Base-by-base conservation (phyloP, 1,140 invertebrate species). In the Pseudomyrmex gracilis region DNA sequence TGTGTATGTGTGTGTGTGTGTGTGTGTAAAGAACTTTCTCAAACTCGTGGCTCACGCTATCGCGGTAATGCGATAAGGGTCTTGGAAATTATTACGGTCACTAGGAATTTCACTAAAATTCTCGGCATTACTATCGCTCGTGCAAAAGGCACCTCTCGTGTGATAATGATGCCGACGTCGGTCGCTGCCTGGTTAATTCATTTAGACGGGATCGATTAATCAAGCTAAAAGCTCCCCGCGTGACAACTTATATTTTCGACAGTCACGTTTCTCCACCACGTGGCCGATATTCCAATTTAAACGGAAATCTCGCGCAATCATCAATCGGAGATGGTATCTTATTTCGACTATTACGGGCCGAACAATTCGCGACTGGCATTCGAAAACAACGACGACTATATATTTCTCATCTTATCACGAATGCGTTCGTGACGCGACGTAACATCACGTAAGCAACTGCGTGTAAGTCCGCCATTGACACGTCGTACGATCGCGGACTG, bases 161-260 rank as follows among this genome's bases (percentile, higher is more conserved):
- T 73, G 71, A 34, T 90, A 90, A 92, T 89, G 87, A 92, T 88
- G 89, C 82, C 85, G 34, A 73, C 78, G 83, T 24, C 20, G 49
- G 51, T 61, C 73, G 80, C 84, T 77, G 83, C 34, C 5, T 34
- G 49, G 86, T 90, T 92, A 92, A 92, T 92, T 92, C 90, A 92
- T 90, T 88, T 85, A 4, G 66, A 88, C 88, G 87, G 88, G 87
- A 91, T 92, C 90, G 91, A 93, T 92, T 92, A 92, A 92, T 92
- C 90, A 68, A 47, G 15, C 49, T 64, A 12, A 53, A 43, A 66
- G 55, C 70, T 3, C 17, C 47, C 43, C 15, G 34, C 20, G 1
- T 7, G 43, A 78, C 24, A 10, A 70, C 20, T 70, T 70, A 70
- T 34, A 34, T 80, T 85, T 83, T 83, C 51, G 55, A 2, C 20